Evolutionary conservation across 2,888 invertebrate genomes (phyloP).

Genomic region (Nomada goodeniana): DNA sequence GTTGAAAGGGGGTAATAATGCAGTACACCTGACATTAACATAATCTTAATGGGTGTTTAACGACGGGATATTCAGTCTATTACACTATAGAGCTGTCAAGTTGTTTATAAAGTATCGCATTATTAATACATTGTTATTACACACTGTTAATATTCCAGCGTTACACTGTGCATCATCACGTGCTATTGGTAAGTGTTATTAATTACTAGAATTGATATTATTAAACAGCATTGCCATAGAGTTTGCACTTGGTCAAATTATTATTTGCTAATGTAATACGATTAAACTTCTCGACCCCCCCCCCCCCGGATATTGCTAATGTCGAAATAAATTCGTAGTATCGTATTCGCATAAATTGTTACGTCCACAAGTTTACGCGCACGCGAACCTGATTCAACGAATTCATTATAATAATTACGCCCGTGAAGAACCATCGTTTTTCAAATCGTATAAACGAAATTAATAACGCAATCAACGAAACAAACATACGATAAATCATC

Average conservation of each 20-base stretch:
- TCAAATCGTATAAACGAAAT: slow-evolving; percentile 39
- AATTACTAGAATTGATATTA: neutral
- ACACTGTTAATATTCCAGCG: neutral
- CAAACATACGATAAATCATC: slow-evolving; percentile 18
- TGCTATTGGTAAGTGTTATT: neutral
- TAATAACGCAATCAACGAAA: slow-evolving; percentile 36
- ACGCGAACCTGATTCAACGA: slow-evolving; percentile 7
- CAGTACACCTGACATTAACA: neutral
- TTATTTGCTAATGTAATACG: slow-evolving; percentile 15
- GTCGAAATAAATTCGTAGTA: slow-evolving; percentile 7
- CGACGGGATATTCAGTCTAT: neutral
- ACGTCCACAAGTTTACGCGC: neutral
- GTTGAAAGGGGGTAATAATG: neutral
- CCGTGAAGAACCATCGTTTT: slow-evolving; percentile 12
- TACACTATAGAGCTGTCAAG: too few relatives aligned
- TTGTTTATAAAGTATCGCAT: neutral
- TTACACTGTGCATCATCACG: neutral
- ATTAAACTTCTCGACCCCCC: neutral
- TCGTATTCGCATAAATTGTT: neutral
- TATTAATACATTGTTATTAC: neutral
- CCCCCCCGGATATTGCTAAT: neutral
- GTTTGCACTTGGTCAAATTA: neutral
- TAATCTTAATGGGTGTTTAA: slow-evolving; percentile 1
- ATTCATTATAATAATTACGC: slow-evolving; percentile 34
- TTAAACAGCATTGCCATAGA: neutral